Conservation (phyloP, 2,797 vertebrate genomes). For the Cephalopachus bancanus region DNA sequence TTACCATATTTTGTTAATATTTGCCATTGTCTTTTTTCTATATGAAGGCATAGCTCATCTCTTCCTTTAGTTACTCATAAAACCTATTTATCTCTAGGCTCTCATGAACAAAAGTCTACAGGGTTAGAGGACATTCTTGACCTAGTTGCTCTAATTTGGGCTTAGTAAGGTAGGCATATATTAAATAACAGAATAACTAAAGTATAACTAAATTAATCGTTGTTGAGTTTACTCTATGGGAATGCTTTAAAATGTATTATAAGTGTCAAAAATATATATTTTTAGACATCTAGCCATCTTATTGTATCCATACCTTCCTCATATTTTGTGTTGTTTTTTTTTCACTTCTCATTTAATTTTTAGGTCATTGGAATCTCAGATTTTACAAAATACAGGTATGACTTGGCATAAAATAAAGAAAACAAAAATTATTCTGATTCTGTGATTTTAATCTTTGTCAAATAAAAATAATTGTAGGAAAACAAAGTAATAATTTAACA, state of each 20-base stretch:
- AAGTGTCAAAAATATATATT: neutral
- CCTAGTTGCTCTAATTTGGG: neutral
- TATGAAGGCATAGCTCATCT: neutral
- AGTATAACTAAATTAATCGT: neutral
- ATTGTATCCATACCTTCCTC: neutral
- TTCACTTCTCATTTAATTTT: neutral
- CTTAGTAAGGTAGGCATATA: neutral
- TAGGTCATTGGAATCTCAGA: neutral
- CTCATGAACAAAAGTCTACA: neutral
- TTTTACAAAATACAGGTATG: neutral
- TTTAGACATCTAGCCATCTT: neutral
- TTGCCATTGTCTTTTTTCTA: neutral
- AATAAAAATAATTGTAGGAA: neutral
- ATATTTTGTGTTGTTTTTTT: neutral
- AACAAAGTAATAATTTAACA: neutral
- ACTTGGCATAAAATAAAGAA: neutral
- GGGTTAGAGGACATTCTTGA: neutral
- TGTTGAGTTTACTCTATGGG: neutral
- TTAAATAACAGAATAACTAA: neutral
- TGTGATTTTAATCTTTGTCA: neutral
- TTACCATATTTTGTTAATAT: neutral
- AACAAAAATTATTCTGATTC: neutral
- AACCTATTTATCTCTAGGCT: neutral
- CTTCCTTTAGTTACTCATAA: neutral
- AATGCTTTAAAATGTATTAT: neutral